Percentiles rank a stretch among this genome's conserved stretches.
phyloP scores from a whole-genome alignment of 2,113 vertebrate species.

The Daubentonia madagascariensis region DNA sequence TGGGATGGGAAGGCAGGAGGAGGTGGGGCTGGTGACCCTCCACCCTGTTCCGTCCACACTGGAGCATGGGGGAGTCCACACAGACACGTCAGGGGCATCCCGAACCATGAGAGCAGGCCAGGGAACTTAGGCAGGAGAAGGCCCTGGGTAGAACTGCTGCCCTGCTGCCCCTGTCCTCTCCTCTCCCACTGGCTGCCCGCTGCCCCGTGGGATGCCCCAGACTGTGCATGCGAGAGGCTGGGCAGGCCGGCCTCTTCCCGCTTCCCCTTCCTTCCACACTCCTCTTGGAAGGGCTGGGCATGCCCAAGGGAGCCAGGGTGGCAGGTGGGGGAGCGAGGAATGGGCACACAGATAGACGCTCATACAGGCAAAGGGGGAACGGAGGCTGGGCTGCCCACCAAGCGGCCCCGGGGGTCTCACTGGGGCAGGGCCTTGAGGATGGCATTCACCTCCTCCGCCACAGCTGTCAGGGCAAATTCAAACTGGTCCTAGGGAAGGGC shows the following conservation, averaged over 20 bases:
- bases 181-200: not conserved
- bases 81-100: not conserved
- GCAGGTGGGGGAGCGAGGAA: not conserved
- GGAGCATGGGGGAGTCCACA: not conserved
- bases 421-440: constrained; percentile 97
- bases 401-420: constrained; percentile 77
- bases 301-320: not conserved
- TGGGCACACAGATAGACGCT: constrained; percentile 21
- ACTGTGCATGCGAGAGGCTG: not conserved
- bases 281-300: not conserved
- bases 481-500: constrained; percentile 93
- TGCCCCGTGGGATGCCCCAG: rapidly evolving
- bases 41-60: not conserved
- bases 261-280: not conserved
- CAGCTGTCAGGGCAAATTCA: constrained; percentile 96
- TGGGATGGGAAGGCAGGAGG: constrained; percentile 16
- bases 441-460: constrained; percentile 98
- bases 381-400: not conserved
- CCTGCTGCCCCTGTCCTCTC: not conserved
- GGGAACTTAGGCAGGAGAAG: constrained; percentile 1
- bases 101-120: not conserved
- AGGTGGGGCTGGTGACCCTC: not conserved
- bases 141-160: not conserved
- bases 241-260: not conserved
- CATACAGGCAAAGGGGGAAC: constrained; percentile 41